Base-by-base conservation (phyloP, 2,797 vertebrate genomes). In the Darevskia nairensis region DNA sequence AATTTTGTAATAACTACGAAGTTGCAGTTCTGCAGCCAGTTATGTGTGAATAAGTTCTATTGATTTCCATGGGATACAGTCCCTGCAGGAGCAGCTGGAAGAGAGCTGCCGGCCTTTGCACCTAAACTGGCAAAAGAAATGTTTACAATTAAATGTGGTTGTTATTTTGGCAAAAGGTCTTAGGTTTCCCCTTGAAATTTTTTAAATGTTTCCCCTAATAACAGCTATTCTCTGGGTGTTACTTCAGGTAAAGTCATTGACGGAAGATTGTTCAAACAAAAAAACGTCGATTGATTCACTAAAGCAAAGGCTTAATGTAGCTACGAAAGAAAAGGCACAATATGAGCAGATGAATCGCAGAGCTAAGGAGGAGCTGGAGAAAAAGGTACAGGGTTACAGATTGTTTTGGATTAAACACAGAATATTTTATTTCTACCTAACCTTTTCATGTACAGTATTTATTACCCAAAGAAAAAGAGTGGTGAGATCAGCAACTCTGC, bases 251-350 rank as follows among this genome's bases (percentile, higher is more conserved):
- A 99, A 97, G 91, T 91, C 96, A 89, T 96, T 98, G 93, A 95
- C 97, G 79, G 98, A 99, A 90, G 98, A 98, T 83, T 98, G 98
- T 93, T 95, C 95, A 9, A 98, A 98, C 92, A 98, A 98, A 95
- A 99, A 98, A 90, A 88, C 96, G 80, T 96, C 97, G 23, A 94
- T 98, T 86, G 98, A 98, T 74, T 98, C 98, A 80, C 94, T 98
- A 84, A 99, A 98, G 94, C 97, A 98, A 94, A 98, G 97, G 94
- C 96, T 99, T 92, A 96, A 91, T 86, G 96, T 98, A 76, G 96
- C 97, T 82, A 95, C 96, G 55, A 96, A 97, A 90, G 98, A 98
- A 93, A 99, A 98, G 92, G 96, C 94, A 92, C 97, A 97, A 13
- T 95, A 97, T 86, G 98, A 99, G 88, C 93, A 97, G 88, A 96